A percentile compares a stretch with the other conserved stretches of the same genome.
phyloP scores from a whole-genome alignment of 2,113 vertebrate genomes.

The Egretta garzetta region DNA sequence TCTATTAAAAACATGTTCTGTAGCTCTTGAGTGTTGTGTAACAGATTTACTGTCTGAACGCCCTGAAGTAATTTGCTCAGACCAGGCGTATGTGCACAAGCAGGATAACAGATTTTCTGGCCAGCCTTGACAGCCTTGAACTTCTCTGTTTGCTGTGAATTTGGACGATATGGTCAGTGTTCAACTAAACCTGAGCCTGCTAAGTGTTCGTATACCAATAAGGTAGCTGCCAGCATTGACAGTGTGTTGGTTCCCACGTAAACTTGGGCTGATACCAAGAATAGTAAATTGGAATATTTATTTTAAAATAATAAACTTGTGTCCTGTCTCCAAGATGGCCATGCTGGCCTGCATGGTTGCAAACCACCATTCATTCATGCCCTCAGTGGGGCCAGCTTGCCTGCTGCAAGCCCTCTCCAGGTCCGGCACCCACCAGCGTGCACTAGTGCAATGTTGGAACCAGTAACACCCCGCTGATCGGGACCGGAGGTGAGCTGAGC shows the following conservation, averaged over 20 bases:
- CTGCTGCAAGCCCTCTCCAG: background rate
- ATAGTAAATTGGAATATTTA: background rate
- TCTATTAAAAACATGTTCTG: background rate
- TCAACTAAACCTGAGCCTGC: background rate
- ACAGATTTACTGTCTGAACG: background rate
- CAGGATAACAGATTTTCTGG: background rate
- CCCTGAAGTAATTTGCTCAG: background rate
- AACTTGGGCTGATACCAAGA: background rate
- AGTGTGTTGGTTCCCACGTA: background rate
- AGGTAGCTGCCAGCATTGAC: background rate
- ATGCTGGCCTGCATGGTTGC: background rate
- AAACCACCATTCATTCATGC: background rate
- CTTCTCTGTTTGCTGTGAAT: background rate
- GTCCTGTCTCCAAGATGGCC: background rate
- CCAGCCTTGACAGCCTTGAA: background rate
- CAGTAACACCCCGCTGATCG: rapidly evolving
- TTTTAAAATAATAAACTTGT: background rate
- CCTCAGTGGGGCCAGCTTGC: background rate
- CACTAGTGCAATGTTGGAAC: background rate
- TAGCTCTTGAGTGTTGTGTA: background rate
- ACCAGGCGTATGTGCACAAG: background rate
- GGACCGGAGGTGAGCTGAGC: background rate
- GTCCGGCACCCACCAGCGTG: rapidly evolving
- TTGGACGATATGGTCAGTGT: background rate
- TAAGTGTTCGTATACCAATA: background rate